These are phyloP conservation scores for Loxodonta africana DNA, from an alignment of 2,113 vertebrate genomes.

Conservation along the genomic window DNA sequence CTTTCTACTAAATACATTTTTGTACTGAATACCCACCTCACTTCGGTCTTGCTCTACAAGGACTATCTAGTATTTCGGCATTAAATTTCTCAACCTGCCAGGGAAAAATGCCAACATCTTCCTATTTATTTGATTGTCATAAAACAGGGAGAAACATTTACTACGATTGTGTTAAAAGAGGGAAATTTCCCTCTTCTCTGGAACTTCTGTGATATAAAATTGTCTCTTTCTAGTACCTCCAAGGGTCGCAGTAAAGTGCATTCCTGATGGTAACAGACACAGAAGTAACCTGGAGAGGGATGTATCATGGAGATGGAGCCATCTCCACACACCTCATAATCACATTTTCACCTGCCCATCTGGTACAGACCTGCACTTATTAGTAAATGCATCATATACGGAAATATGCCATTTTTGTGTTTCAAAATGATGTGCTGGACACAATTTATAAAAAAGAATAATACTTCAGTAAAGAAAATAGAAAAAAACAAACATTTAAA, in stretches of 20 bases:
- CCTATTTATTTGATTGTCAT: conserved; percentile 85
- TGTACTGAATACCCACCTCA: conserved; percentile 33
- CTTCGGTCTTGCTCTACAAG: conserved; percentile 70
- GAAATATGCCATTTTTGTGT: conserved; percentile 76
- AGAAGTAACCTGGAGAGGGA: conserved; percentile 85
- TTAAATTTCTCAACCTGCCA: conserved; percentile 84
- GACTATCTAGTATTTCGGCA: conserved; percentile 74
- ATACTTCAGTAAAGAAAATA: background rate
- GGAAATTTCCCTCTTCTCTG: conserved; percentile 82
- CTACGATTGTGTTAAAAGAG: conserved; percentile 80
- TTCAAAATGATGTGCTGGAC: conserved; percentile 77
- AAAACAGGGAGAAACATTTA: conserved; percentile 82
- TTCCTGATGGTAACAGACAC: conserved; percentile 86
- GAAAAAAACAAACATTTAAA: conserved; percentile 53
- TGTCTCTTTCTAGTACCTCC: conserved; percentile 83
- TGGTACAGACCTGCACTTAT: conserved; percentile 88
- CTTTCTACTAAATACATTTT: conserved; percentile 24
- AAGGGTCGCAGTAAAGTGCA: conserved; percentile 82
- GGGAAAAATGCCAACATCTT: conserved; percentile 84
- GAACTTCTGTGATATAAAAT: conserved; percentile 82
- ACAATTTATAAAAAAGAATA: conserved; percentile 35
- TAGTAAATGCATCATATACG: conserved; percentile 78
- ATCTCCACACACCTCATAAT: conserved; percentile 88
- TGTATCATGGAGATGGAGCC: conserved; percentile 85
- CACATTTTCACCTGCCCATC: conserved; percentile 91